Percentiles rank a stretch among this genome's conserved stretches.
phyloP scores from a whole-genome alignment of 1,140 invertebrate species.

The Cyphomyrmex costatus region DNA sequence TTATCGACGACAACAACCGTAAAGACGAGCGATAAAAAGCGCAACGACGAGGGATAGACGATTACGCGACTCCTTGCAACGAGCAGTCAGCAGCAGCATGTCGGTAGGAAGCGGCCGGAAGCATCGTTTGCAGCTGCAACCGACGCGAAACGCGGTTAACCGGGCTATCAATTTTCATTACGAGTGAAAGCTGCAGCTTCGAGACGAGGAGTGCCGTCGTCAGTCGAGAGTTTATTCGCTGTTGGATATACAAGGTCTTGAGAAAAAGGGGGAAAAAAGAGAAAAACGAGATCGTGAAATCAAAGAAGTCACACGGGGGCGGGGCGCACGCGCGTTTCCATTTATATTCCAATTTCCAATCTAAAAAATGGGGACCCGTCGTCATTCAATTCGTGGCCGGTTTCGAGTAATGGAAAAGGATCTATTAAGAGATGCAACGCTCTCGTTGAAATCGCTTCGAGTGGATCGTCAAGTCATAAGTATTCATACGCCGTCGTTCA shows the following conservation, averaged over 20 bases:
- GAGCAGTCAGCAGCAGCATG: constrained; percentile 56
- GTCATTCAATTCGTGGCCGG: constrained; percentile 15
- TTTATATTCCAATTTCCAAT: constrained; percentile 50
- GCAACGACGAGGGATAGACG: constrained; percentile 42
- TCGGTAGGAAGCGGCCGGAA: constrained; percentile 59
- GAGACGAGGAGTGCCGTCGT: constrained; percentile 35
- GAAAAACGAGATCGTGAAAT: background rate
- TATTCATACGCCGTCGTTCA: constrained; percentile 23
- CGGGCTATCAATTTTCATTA: constrained; percentile 77
- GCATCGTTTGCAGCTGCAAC: constrained; percentile 66
- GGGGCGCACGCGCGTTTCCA: background rate
- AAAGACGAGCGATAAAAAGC: constrained; percentile 57
- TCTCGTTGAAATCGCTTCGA: constrained; percentile 25
- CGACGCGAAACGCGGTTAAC: constrained; percentile 74
- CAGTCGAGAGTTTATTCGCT: constrained; percentile 44
- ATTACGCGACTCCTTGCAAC: constrained; percentile 66
- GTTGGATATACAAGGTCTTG: constrained; percentile 40
- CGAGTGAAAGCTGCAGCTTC: constrained; percentile 72
- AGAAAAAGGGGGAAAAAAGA: background rate
- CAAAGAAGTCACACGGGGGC: background rate
- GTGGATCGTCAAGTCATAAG: constrained; percentile 12
- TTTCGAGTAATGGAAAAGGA: constrained; percentile 31
- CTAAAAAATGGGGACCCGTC: background rate
- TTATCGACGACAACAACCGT: constrained; percentile 58
- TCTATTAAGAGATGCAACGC: constrained; percentile 14